phyloP scores from a whole-genome alignment of 2,888 invertebrate genomes.

The Poecilus cupreus region DNA sequence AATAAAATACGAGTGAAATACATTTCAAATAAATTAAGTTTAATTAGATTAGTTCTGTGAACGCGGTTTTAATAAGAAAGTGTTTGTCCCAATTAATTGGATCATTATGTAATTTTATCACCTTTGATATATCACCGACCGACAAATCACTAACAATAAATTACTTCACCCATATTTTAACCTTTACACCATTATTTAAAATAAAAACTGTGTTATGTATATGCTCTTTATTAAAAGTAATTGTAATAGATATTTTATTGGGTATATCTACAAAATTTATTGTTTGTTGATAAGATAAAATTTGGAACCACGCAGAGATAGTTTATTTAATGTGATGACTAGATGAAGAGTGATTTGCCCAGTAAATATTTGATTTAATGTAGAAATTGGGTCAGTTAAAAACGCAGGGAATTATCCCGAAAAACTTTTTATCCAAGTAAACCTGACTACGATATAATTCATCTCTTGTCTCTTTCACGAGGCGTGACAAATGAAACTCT shows the following conservation, averaged over 20 bases:
- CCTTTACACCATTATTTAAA: too few species aligned
- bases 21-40: neutral
- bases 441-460: constrained; percentile 23
- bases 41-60: neutral
- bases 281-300: constrained; percentile 25
- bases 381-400: constrained; percentile 10
- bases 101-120: constrained; percentile 8
- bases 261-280: neutral
- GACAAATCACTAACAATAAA: neutral
- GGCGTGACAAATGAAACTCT: constrained; percentile 33
- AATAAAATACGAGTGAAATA: neutral
- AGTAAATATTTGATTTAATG: constrained; percentile 9
- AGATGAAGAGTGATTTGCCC: neutral
- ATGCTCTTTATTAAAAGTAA: too few species aligned
- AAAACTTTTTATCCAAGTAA: neutral
- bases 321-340: constrained; percentile 6
- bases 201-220: too few species aligned
- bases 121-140: constrained; percentile 18
- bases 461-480: constrained; percentile 25
- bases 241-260: neutral
- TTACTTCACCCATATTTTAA: neutral
- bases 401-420: neutral
- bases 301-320: neutral
- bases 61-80: constrained; percentile 12
- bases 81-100: constrained; percentile 20